Conservation (phyloP, 2,797 vertebrate species). For the Ambastaia sidthimunki region DNA sequence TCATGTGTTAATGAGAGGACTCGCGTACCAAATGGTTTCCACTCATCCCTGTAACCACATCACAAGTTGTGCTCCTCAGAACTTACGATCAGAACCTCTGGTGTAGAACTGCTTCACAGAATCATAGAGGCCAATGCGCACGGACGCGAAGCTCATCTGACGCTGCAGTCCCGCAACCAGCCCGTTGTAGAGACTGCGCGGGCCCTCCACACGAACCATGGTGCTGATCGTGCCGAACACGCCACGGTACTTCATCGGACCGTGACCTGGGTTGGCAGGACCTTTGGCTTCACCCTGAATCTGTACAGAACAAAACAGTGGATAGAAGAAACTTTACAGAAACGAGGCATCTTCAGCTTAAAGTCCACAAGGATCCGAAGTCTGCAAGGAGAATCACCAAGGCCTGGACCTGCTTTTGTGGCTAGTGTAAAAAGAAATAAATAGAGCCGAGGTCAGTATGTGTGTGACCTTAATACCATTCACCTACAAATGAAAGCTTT, state of each 20-base stretch:
- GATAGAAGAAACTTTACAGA: constrained; percentile 61
- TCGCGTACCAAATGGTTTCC: neutral
- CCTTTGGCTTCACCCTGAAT: constrained; percentile 85
- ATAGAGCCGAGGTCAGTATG: constrained; percentile 47
- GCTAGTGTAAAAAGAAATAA: constrained; percentile 39
- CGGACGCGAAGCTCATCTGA: constrained; percentile 96
- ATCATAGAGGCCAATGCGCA: constrained; percentile 95
- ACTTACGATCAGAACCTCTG: constrained; percentile 91
- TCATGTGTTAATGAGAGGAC: neutral
- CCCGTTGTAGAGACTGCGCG: constrained; percentile 88
- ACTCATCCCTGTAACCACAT: neutral
- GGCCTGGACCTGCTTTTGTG: constrained; percentile 53
- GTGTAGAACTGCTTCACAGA: constrained; percentile 96
- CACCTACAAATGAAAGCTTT: constrained; percentile 1
- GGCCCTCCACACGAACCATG: constrained; percentile 90
- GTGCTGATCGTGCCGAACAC: constrained; percentile 92
- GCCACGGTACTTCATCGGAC: constrained; percentile 79
- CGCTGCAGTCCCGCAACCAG: constrained; percentile 92
- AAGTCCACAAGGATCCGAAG: constrained; percentile 53
- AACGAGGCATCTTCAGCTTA: constrained; percentile 49
- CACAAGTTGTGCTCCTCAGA: neutral
- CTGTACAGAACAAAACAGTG: constrained; percentile 72
- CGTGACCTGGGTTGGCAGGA: constrained; percentile 52
- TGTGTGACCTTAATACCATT: constrained; percentile 18
- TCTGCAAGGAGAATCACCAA: constrained; percentile 56